Evolutionary conservation across 2,888 invertebrate species (phyloP).

Genomic region (Campoletis raptor): DNA sequence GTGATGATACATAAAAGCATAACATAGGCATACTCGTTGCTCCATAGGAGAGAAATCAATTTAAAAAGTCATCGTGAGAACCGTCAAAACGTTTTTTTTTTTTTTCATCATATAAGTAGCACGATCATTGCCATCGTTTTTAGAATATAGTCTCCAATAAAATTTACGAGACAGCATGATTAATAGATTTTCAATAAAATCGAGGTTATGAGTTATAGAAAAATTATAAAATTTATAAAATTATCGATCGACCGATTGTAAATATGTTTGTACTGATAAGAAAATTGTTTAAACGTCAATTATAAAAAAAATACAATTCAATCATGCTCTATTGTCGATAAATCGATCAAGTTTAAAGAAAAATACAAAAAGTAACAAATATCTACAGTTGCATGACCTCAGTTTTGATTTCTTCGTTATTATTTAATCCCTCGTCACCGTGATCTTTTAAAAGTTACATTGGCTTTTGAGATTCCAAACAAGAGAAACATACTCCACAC

Average conservation of each 20-base stretch:
- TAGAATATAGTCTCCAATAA: conserved; percentile 71
- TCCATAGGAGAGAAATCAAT: conserved; percentile 13
- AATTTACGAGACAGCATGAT: conserved; percentile 57
- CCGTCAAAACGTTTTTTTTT: conserved; percentile 33
- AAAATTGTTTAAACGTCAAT: not conserved
- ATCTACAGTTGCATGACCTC: not conserved
- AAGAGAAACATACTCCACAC: too few relatives aligned
- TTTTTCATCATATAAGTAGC: conserved; percentile 37
- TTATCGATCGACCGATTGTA: conserved; percentile 14
- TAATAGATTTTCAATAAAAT: conserved; percentile 72
- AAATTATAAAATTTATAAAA: conserved; percentile 31
- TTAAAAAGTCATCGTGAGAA: conserved; percentile 21
- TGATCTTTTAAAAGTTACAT: not conserved
- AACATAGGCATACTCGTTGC: conserved; percentile 9
- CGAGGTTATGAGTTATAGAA: conserved; percentile 54
- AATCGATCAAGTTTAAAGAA: not conserved
- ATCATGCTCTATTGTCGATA: conserved; percentile 10
- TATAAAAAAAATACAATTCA: not conserved
- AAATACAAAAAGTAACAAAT: conserved; percentile 24
- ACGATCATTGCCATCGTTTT: conserved; percentile 65
- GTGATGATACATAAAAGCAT: conserved; percentile 42
- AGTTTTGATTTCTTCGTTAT: not conserved
- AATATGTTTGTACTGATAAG: conserved; percentile 27
- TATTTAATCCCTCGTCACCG: not conserved
- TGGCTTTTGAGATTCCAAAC: not conserved